Percentiles rank a stretch among this genome's conserved stretches.
Evolutionary conservation across 2,797 vertebrate genomes (phyloP).

Genomic region (Simalia tracyae): DNA sequence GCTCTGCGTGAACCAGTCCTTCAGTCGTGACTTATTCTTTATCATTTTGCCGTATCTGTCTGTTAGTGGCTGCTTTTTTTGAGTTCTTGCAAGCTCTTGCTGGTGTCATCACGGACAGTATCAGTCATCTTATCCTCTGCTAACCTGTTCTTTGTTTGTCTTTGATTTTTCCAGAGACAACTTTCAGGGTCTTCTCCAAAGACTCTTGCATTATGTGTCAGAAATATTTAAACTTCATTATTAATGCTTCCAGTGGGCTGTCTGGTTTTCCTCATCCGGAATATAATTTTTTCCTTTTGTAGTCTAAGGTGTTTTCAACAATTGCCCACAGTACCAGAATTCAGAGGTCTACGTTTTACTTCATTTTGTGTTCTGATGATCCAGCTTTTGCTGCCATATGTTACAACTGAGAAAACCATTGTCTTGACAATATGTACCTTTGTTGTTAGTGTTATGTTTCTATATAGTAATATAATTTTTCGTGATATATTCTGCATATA

Average conservation of each 20-base stretch:
- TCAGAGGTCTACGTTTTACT: neutral
- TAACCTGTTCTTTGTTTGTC: neutral
- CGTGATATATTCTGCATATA: neutral
- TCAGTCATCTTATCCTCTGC: neutral
- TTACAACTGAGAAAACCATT: neutral
- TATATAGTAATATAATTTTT: neutral
- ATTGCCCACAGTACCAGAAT: neutral
- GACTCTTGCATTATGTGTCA: neutral
- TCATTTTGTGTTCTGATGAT: neutral
- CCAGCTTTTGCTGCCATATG: neutral
- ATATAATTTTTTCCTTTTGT: neutral
- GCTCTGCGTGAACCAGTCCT: neutral
- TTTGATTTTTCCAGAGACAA: neutral
- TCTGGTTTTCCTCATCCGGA: neutral
- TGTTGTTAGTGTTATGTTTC: neutral
- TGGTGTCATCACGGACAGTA: neutral
- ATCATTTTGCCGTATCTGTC: neutral
- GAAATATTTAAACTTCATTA: neutral
- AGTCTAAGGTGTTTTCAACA: neutral
- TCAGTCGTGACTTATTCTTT: neutral
- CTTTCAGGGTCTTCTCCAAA: neutral
- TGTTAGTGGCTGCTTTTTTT: neutral
- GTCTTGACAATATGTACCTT: neutral
- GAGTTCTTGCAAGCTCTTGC: neutral
- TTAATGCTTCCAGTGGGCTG: neutral